Conservation (phyloP, 2,888 invertebrate species). For the Drosophila borealis region DNA sequence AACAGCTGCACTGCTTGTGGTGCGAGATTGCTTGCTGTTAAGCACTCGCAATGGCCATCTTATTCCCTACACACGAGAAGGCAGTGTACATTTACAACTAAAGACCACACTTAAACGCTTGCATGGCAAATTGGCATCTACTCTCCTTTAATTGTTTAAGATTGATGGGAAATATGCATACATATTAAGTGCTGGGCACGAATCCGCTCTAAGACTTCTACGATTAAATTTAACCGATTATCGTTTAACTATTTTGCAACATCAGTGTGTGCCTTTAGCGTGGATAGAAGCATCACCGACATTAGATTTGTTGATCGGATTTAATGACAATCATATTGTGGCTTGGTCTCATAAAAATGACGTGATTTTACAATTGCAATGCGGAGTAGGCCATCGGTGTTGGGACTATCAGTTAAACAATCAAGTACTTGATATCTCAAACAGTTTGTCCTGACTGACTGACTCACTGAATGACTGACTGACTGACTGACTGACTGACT, state of each 20-base stretch:
- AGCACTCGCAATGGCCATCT: conserved; percentile 92
- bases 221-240: conserved; percentile 78
- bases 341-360: conserved; percentile 87
- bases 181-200: conserved; percentile 88
- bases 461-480: no score
- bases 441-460: no score
- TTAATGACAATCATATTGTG: conserved; percentile 88
- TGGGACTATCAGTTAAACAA: conserved; percentile 88
- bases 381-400: conserved; percentile 95
- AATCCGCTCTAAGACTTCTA: conserved; percentile 89
- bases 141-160: conserved; percentile 84
- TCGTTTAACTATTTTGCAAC: conserved; percentile 79
- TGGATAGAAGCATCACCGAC: conserved; percentile 88
- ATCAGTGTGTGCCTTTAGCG: conserved; percentile 88
- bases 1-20: conserved; percentile 86
- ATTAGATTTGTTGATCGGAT: conserved; percentile 86
- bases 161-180: conserved; percentile 72
- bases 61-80: conserved; percentile 86
- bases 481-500: no score
- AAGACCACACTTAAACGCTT: conserved; percentile 87
- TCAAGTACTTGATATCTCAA: conserved; percentile 53
- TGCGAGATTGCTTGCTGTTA: conserved; percentile 86
- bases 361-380: conserved; percentile 88
- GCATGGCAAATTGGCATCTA: conserved; percentile 91
- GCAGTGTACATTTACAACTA: conserved; percentile 29